Percentiles rank a stretch among this genome's conserved stretches.
Conservation (phyloP, 2,113 vertebrate genomes). For the mouse (Mus musculus) region GRCm39 chr12:103058501-103059000, state of each 20-base stretch:
- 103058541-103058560: not conserved
- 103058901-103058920: slow-evolving; percentile 97
- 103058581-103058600: not conserved
- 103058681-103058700: not conserved
- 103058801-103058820: not conserved
- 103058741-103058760: not conserved
- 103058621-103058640: too few species aligned
- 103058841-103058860: not conserved
- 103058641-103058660: too few species aligned
- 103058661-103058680: not conserved
- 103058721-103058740: not conserved
- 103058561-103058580: not conserved
- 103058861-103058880: slow-evolving; percentile 57
- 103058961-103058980: slow-evolving; percentile 98
- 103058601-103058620: not conserved
- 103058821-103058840: not conserved
- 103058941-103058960: slow-evolving; percentile 98
- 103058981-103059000: slow-evolving; percentile 97
- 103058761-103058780: not conserved
- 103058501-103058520: not conserved
- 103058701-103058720: not conserved
- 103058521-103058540: not conserved
- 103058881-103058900: slow-evolving; percentile 96
- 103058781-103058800: not conserved
- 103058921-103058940: slow-evolving; percentile 98